phyloP scores from a whole-genome alignment of 2,797 vertebrate genomes.

The Carduelis carduelis region DNA sequence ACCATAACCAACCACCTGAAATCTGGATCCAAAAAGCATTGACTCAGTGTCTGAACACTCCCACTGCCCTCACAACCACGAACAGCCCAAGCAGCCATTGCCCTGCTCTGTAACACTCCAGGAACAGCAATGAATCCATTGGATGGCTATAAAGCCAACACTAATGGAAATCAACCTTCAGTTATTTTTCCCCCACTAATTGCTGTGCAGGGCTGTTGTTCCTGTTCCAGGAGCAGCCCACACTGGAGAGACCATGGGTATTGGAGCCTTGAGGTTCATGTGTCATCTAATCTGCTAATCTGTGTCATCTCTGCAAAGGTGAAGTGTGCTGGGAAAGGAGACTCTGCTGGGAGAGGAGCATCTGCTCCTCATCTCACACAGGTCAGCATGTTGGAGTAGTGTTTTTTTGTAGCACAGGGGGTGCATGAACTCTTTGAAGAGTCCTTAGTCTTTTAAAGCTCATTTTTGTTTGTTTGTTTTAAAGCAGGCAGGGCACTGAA shows the following conservation, averaged over 20 bases:
- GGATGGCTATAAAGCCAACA: not conserved
- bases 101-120: not conserved
- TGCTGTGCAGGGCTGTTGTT: not conserved
- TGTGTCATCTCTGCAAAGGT: not conserved
- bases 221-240: not conserved
- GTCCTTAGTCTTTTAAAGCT: not conserved
- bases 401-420: not conserved
- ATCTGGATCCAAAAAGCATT: not conserved
- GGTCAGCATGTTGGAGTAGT: fast-evolving
- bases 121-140: not conserved
- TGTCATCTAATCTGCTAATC: not conserved
- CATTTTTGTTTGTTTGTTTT: not conserved
- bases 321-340: not conserved
- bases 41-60: not conserved
- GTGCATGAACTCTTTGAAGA: not conserved
- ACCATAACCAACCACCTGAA: not conserved
- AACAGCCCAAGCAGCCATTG: not conserved
- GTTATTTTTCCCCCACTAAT: not conserved
- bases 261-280: not conserved
- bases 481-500: not conserved
- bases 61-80: not conserved
- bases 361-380: not conserved
- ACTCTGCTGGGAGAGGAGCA: not conserved
- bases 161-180: not conserved
- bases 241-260: fast-evolving